Percentiles rank a stretch among this genome's conserved stretches.
phyloP scores from a whole-genome alignment of 2,113 vertebrate genomes.

The Taurulus bubalis region DNA sequence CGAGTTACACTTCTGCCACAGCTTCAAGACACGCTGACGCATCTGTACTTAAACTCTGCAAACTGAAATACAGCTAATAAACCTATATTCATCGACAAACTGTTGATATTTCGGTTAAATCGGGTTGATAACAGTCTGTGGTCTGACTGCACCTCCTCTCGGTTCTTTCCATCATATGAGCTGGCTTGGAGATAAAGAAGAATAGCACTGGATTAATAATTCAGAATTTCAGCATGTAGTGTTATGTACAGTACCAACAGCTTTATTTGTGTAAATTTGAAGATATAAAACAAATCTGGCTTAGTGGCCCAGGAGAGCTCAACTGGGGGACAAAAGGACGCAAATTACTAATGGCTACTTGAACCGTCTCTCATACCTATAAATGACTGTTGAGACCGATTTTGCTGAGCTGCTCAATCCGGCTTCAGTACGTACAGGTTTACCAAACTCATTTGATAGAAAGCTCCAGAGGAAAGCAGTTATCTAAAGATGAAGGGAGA shows the following conservation, averaged over 20 bases:
- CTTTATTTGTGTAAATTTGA: conserved; percentile 75
- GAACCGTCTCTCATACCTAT: conserved; percentile 28
- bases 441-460: conserved; percentile 61
- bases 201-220: conserved; percentile 78
- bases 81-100: conserved; percentile 26
- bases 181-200: conserved; percentile 56
- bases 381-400: conserved; percentile 35
- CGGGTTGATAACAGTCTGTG: conserved; percentile 45
- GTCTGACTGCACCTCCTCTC: conserved; percentile 51
- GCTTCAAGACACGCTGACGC: conserved; percentile 21
- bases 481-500: conserved; percentile 69
- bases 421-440: conserved; percentile 43
- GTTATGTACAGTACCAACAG: conserved; percentile 71
- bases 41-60: conserved; percentile 12
- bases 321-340: conserved; percentile 39
- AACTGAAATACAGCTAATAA: conserved; percentile 39
- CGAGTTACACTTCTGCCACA: conserved; percentile 21
- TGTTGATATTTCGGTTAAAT: conserved; percentile 42
- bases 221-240: conserved; percentile 67
- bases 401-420: conserved; percentile 43
- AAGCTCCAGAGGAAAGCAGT: conserved; percentile 60
- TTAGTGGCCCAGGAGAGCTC: conserved; percentile 21
- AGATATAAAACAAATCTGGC: conserved; percentile 61
- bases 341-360: conserved; percentile 50
- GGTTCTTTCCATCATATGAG: conserved; percentile 61